These are phyloP conservation scores for Nemoura dubitans DNA, from an alignment of 2,888 invertebrate species.

Conservation along the genomic window DNA sequence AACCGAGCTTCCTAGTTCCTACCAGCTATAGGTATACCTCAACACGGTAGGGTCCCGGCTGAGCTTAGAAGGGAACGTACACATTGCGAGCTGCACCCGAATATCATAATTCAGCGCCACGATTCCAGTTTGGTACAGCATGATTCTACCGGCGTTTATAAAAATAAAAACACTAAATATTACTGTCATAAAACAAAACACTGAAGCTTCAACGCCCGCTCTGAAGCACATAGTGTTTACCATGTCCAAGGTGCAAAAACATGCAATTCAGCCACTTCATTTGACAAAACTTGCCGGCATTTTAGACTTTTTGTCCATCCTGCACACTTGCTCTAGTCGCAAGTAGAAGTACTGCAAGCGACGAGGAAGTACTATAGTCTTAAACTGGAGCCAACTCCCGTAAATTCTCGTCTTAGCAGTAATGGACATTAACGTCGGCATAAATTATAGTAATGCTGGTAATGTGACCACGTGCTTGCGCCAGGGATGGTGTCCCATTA, in stretches of 20 bases:
- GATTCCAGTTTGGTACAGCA: neutral
- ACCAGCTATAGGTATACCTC: neutral
- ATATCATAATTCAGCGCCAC: neutral
- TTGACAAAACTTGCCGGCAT: neutral
- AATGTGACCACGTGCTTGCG: neutral
- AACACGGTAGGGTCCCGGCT: neutral
- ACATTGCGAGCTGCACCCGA: neutral
- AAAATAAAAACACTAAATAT: neutral
- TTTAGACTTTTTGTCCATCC: conserved; percentile 27
- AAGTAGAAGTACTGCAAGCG: too few relatives aligned
- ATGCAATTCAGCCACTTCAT: neutral
- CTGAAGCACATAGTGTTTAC: neutral
- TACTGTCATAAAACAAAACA: neutral
- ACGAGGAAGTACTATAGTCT: conserved; percentile 14
- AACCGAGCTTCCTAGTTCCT: neutral
- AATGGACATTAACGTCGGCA: conserved; percentile 44
- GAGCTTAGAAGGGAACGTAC: neutral
- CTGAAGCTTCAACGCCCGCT: neutral
- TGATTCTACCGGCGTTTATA: neutral
- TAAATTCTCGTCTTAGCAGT: conserved; percentile 43
- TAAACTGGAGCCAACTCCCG: conserved; percentile 42
- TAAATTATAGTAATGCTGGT: conserved; percentile 41
- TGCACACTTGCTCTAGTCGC: conserved; percentile 19
- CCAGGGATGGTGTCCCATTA: neutral
- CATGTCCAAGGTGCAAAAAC: too few relatives aligned